Percentiles rank a stretch among this genome's conserved stretches.
These are phyloP conservation scores for Leptinotarsa rubiginosa DNA, from an alignment of 2,888 invertebrate genomes.

Conservation along the genomic window DNA sequence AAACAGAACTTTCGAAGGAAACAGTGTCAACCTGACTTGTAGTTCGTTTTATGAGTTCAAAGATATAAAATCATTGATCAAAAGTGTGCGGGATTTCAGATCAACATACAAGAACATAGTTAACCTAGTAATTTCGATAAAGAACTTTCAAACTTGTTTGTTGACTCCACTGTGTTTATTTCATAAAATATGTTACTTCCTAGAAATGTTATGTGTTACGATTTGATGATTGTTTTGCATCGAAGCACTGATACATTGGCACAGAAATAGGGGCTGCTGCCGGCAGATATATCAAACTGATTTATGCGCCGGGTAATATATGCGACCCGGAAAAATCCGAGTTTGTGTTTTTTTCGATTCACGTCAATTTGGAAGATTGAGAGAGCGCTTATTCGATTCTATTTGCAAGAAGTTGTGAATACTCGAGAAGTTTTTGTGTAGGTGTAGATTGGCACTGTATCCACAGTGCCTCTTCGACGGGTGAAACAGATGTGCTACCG, in stretches of 20 bases:
- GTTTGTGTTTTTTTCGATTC: neutral
- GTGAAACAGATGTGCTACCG: neutral
- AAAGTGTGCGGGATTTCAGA: no score
- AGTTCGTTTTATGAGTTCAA: no score
- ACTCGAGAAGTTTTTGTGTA: slow-evolving; percentile 2
- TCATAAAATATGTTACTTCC: no score
- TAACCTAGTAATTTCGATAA: no score
- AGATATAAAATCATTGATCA: no score
- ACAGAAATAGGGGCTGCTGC: slow-evolving; percentile 8
- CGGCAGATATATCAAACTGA: slow-evolving; percentile 12
- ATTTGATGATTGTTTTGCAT: neutral
- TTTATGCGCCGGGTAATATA: neutral
- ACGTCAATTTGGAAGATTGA: slow-evolving; percentile 19
- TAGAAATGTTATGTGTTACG: no score
- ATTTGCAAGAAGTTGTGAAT: slow-evolving; percentile 1
- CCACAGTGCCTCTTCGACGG: neutral
- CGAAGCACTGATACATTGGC: slow-evolving; percentile 1
- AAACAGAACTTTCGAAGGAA: no score
- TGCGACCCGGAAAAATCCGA: slow-evolving; percentile 1
- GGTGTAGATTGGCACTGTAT: neutral
- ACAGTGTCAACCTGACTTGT: no score
- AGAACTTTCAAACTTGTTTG: no score
- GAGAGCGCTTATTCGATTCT: neutral
- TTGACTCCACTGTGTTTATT: no score
- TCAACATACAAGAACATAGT: no score